Base-by-base conservation (phyloP, 30 jellyfish, hydroid and myxozoan genomes). In the Turritopsis dohrnii region DNA sequence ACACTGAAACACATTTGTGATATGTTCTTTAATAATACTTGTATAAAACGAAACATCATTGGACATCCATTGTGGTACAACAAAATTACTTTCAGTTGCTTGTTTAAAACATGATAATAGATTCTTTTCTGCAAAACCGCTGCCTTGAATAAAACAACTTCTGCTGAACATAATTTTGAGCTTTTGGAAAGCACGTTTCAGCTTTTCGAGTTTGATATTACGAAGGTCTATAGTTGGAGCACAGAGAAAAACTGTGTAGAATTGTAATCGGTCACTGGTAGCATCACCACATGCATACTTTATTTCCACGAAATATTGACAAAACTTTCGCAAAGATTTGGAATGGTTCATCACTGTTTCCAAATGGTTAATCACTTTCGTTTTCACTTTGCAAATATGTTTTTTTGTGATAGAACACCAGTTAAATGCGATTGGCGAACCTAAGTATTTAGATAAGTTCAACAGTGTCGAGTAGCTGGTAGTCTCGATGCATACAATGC, bases 41-140 rank as follows among this genome's bases (percentile, higher is more conserved):
- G 9, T 9, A 27, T 69, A 69, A 8, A 69, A 0, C 77, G 0
- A 69, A 0, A 69, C 77, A 21, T 69, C 77, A 69, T 9, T n/a
- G 0, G 28, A n/a, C 9, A 69, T n/a, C 77, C 77, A 69, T n/a
- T 69, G 23, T n/a, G 77, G 77, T 69, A 69, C 77, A 23, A n/a
- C 77, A 19, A n/a, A 69, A n/a, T 69, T 9, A 27, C 19, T 69
- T 1, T 69, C 77, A 23, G 30, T 69, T 9, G 16, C 30, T 23
- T 23, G 28, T 17, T 23, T 69, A 7, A 69, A n/a, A n/a, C 9
- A 69, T 69, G 28, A 8, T 27, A 69, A 8, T n/a, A 27, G 31
- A 8, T 69, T 69, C 30, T 21, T 69, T 69, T 69, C 77, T n/a
- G 77, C 77, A 69, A 69, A 69, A 0, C 77, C 77, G 19, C 30